Evolutionary conservation across 1,140 invertebrate genomes (phyloP).

Genomic region (Holotrichia oblita): DNA sequence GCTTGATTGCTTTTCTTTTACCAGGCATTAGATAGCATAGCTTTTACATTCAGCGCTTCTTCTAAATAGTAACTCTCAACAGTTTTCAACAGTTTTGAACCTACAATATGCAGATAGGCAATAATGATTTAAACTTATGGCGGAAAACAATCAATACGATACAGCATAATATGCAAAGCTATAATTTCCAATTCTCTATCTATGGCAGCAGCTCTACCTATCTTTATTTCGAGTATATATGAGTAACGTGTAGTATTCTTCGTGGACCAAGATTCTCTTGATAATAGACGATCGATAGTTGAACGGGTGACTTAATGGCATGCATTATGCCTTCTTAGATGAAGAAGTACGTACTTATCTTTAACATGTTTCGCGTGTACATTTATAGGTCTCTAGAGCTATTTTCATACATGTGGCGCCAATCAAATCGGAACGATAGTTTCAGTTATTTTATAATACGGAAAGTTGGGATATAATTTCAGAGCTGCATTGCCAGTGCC

Average conservation of each 20-base stretch:
- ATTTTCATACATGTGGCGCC: conserved; percentile 5
- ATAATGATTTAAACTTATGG: too few species aligned
- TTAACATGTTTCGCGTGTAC: not conserved
- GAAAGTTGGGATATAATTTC: conserved; percentile 42
- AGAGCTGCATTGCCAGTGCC: conserved; percentile 40
- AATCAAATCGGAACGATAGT: conserved; percentile 6
- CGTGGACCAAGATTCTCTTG: not conserved
- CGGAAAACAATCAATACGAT: too few species aligned
- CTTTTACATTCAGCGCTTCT: too few species aligned
- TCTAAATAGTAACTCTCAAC: too few species aligned
- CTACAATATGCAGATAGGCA: too few species aligned
- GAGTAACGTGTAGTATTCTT: not conserved
- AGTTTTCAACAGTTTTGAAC: too few species aligned
- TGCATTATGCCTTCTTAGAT: not conserved
- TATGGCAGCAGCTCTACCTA: too few species aligned
- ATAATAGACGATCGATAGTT: conserved; percentile 6
- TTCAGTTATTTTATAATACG: conserved; percentile 15
- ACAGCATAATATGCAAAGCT: too few species aligned
- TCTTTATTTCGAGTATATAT: too few species aligned
- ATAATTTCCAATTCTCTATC: too few species aligned
- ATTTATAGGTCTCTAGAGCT: not conserved
- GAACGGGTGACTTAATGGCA: not conserved
- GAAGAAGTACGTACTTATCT: conserved; percentile 3
- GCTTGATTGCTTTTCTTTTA: too few species aligned
- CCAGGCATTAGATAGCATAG: too few species aligned